Percentiles rank a stretch among this genome's conserved stretches.
These are phyloP conservation scores for Beris morrisii DNA, from an alignment of 2,888 invertebrate genomes.

Conservation along the genomic window DNA sequence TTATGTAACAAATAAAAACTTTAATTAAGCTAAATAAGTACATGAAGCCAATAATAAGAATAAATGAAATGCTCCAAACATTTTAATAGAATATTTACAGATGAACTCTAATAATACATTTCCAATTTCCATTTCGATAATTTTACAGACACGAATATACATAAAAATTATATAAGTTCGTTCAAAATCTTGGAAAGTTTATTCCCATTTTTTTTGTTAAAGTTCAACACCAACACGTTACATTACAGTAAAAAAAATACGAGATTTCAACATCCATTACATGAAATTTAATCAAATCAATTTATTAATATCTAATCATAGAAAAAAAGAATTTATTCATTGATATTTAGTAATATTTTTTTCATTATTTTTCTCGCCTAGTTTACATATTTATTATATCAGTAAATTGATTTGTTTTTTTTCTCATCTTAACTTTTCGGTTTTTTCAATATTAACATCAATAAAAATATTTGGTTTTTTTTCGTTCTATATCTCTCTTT, in stretches of 20 bases:
- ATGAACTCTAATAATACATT: no score
- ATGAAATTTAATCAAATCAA: neutral
- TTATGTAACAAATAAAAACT: no score
- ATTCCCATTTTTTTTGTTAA: no score
- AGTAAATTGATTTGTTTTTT: neutral
- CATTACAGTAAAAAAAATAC: slow-evolving; percentile 16
- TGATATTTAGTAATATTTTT: neutral
- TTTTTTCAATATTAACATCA: slow-evolving; percentile 7
- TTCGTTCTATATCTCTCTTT: neutral
- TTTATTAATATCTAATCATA: neutral
- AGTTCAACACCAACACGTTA: slow-evolving; percentile 7
- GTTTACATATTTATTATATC: neutral
- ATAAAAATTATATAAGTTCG: no score
- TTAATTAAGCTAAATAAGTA: no score
- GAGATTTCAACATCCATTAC: neutral
- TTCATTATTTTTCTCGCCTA: neutral
- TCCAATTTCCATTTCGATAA: no score
- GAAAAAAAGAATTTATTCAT: slow-evolving; percentile 4
- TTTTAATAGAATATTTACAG: no score
- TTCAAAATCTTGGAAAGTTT: no score
- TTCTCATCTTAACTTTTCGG: neutral
- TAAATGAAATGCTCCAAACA: no score
- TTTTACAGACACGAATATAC: no score
- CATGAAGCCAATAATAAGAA: no score
- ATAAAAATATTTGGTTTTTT: slow-evolving; percentile 7